phyloP scores from a whole-genome alignment of 2,113 vertebrate genomes.

The Anser cygnoides region DNA sequence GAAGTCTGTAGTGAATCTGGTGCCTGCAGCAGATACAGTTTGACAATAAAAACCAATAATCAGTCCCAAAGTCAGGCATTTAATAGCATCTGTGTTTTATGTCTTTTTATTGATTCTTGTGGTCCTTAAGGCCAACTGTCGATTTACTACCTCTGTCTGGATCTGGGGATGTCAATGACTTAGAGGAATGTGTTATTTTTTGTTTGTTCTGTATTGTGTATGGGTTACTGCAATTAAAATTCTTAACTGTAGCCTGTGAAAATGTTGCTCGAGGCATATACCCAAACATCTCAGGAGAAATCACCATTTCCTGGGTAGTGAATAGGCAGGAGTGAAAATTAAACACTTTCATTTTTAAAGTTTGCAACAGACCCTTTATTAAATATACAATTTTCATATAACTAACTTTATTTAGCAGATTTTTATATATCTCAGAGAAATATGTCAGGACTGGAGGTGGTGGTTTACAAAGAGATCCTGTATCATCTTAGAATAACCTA shows the following conservation, averaged over 20 bases:
- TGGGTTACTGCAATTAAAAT: not conserved
- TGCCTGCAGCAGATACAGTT: not conserved
- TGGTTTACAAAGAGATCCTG: not conserved
- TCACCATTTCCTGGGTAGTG: not conserved
- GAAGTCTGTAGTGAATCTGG: not conserved
- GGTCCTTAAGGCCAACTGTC: not conserved
- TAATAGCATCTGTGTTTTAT: not conserved
- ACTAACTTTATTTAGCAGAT: not conserved
- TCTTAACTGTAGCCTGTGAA: not conserved
- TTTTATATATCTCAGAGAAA: not conserved
- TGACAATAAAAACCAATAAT: conserved; percentile 29
- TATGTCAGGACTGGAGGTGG: not conserved
- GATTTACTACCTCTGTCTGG: not conserved
- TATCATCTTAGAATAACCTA: not conserved
- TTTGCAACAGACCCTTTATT: not conserved
- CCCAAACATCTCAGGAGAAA: not conserved
- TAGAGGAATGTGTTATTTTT: not conserved
- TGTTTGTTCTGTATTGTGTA: not conserved
- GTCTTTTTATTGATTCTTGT: not conserved
- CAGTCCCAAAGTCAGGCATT: not conserved
- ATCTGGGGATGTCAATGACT: not conserved
- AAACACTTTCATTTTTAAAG: not conserved
- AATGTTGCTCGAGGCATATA: not conserved
- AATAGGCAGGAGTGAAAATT: not conserved
- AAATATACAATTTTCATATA: not conserved